A percentile compares a stretch with the other conserved stretches of the same genome.
Conservation (phyloP, 2,888 invertebrate genomes). For the Aspidiotus rigidus region DNA sequence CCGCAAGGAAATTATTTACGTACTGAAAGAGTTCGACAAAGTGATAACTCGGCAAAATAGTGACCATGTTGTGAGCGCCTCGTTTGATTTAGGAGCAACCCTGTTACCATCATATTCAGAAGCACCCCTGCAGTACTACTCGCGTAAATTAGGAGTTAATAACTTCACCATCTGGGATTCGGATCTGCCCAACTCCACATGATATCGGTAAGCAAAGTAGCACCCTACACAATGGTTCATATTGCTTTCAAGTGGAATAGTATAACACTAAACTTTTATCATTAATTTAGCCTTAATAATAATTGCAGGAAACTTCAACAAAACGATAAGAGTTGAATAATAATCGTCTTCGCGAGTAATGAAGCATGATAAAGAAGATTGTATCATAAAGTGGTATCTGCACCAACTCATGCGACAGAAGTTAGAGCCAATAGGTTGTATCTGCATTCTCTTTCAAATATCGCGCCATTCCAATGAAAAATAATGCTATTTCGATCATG, state of each 20-base stretch:
- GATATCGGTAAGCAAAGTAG: not conserved
- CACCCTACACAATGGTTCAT: not conserved
- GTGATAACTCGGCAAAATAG: not conserved
- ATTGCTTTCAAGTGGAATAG: not conserved
- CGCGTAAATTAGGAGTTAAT: not conserved
- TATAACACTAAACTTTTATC: not conserved
- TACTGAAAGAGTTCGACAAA: not conserved
- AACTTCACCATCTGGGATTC: constrained; percentile 2
- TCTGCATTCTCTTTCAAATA: not conserved
- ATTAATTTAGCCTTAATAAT: not conserved
- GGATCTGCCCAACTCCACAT: not conserved
- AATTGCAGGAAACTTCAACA: not conserved
- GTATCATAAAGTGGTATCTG: not conserved
- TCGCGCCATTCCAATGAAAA: not conserved
- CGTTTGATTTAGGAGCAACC: not conserved
- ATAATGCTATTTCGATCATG: not conserved
- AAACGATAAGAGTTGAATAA: not conserved
- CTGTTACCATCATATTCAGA: not conserved
- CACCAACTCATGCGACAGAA: not conserved
- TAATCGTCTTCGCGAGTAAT: not conserved
- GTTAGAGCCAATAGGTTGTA: constrained; percentile 1
- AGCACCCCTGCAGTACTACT: not conserved
- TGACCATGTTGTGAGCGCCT: not conserved
- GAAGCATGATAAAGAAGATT: not conserved
- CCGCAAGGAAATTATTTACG: not conserved